These are phyloP conservation scores for Conistra vaccinii DNA, from an alignment of 2,888 invertebrate species.

Conservation along the genomic window DNA sequence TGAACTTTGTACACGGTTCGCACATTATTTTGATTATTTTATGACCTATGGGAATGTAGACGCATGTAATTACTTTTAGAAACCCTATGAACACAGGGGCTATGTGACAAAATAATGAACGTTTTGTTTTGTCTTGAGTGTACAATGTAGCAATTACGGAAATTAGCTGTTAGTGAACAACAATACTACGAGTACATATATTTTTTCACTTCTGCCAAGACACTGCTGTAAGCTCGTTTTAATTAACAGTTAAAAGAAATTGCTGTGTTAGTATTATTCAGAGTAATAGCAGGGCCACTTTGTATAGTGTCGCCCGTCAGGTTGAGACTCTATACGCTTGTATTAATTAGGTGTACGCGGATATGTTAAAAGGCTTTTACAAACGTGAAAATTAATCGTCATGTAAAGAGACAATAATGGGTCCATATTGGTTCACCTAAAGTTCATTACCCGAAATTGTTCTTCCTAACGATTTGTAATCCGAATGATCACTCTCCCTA, in stretches of 20 bases:
- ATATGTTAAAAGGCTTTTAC: conserved; percentile 10
- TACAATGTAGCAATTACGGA: conserved; percentile 35
- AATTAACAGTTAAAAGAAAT: conserved; percentile 48
- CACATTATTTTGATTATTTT: conserved; percentile 64
- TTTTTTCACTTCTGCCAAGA: conserved; percentile 20
- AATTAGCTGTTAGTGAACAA: conserved; percentile 27
- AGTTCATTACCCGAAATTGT: too few species aligned
- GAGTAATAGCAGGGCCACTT: conserved; percentile 27
- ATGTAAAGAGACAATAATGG: conserved; percentile 22
- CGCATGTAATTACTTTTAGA: conserved; percentile 60
- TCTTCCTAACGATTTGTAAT: too few species aligned
- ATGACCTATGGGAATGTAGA: conserved; percentile 62
- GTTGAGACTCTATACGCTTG: background rate
- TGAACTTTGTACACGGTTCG: conserved; percentile 52
- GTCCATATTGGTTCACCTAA: too few species aligned
- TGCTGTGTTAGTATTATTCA: conserved; percentile 23
- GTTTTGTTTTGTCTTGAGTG: conserved; percentile 27
- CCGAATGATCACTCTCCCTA: too few species aligned
- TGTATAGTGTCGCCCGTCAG: conserved; percentile 10
- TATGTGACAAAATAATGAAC: conserved; percentile 47
- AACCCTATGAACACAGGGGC: conserved; percentile 32
- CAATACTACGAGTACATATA: conserved; percentile 1
- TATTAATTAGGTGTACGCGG: conserved; percentile 3
- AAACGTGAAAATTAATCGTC: background rate
- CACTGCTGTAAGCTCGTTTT: conserved; percentile 25